Conservation (phyloP, 2,113 vertebrate species). For the Gobiocypris rarus region DNA sequence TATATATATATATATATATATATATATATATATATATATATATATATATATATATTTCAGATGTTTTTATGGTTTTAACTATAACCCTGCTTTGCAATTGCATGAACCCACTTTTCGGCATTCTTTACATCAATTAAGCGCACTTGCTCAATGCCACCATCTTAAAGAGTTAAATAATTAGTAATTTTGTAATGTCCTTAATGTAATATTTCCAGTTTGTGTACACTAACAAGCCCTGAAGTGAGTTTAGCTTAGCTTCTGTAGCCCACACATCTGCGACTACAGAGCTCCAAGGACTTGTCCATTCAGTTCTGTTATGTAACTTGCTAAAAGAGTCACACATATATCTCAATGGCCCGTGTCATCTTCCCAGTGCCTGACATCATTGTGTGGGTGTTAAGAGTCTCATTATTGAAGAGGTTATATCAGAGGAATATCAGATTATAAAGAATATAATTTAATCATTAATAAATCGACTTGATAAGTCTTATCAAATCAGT, state of each 20-base stretch:
- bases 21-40: no score
- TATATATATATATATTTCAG: no score
- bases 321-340: slow-evolving; percentile 21
- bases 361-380: slow-evolving; percentile 3
- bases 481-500: background rate
- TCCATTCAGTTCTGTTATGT: background rate
- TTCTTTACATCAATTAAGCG: background rate
- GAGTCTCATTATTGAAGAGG: background rate
- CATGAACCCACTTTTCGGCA: background rate
- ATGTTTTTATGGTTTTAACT: no score
- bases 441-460: no score
- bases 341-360: background rate
- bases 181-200: background rate
- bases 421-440: no score
- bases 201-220: background rate
- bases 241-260: background rate
- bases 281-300: background rate
- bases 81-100: background rate
- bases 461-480: no score
- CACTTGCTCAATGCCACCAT: background rate
- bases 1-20: no score
- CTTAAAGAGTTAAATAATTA: background rate
- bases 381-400: background rate
- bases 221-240: background rate
- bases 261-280: background rate